Percentiles rank a stretch among this genome's conserved stretches.
Conservation (phyloP, 1,140 invertebrate species). For the Drosophila murphyi region DNA sequence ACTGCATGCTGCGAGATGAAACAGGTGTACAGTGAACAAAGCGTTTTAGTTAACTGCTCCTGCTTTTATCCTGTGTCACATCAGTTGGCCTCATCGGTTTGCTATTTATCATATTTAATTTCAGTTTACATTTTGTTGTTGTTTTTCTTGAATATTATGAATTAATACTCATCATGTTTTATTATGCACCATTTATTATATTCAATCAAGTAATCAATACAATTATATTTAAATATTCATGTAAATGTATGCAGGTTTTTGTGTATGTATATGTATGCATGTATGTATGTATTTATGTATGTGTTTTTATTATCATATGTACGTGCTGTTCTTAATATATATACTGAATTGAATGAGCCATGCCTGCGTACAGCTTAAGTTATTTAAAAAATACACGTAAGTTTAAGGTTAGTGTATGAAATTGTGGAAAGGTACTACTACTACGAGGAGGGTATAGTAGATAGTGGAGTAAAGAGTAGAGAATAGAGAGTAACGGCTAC, state of each 20-base stretch:
- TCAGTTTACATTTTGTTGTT: not conserved
- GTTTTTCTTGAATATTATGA: not conserved
- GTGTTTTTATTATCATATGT: slow-evolving; percentile 31
- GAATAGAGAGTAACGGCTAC: slow-evolving; percentile 28
- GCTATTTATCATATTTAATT: too few relatives aligned
- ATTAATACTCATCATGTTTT: slow-evolving; percentile 40
- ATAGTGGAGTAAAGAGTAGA: not conserved
- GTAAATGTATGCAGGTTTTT: slow-evolving; percentile 39
- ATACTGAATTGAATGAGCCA: slow-evolving; percentile 21
- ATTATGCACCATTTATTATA: slow-evolving; percentile 76
- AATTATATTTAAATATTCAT: slow-evolving; percentile 52
- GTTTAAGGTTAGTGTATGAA: slow-evolving; percentile 7
- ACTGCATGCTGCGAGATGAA: not conserved
- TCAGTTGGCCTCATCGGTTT: too few relatives aligned
- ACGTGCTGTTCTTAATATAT: slow-evolving; percentile 33
- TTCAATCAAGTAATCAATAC: slow-evolving; percentile 72
- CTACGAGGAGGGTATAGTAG: too few relatives aligned
- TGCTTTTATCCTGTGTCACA: too few relatives aligned
- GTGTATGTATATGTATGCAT: slow-evolving; percentile 36
- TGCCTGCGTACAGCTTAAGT: slow-evolving; percentile 32
- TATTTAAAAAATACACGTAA: slow-evolving; percentile 41
- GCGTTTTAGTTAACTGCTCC: too few relatives aligned
- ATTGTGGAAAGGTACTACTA: slow-evolving; percentile 1
- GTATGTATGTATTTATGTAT: slow-evolving; percentile 22
- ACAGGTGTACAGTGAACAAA: too few relatives aligned